A percentile compares a stretch with the other conserved stretches of the same genome.
These are phyloP conservation scores for Idaea straminata DNA, from an alignment of 2,888 invertebrate genomes.

Conservation along the genomic window DNA sequence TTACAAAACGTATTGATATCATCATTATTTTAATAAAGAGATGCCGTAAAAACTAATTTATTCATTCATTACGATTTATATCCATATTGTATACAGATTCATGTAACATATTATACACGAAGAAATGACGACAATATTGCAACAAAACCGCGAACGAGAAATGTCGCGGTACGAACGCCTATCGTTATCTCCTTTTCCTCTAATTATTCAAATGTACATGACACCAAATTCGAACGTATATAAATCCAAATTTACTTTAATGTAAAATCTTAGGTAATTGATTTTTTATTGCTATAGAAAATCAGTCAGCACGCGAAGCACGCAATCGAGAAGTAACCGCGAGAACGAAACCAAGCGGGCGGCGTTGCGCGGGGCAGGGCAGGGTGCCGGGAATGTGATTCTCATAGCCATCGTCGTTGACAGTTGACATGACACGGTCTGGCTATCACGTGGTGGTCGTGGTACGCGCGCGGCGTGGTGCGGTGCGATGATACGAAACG, in stretches of 20 bases:
- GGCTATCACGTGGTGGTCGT: background rate
- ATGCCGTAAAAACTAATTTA: conserved; percentile 80
- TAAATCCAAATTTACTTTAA: conserved; percentile 81
- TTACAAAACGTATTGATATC: conserved; percentile 79
- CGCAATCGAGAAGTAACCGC: conserved; percentile 81
- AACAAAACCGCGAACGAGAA: conserved; percentile 62
- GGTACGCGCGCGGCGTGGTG: conserved; percentile 25
- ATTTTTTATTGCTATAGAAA: conserved; percentile 82
- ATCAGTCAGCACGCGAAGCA: conserved; percentile 82
- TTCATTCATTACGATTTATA: conserved; percentile 78
- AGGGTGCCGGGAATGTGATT: conserved; percentile 30
- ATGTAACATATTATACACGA: conserved; percentile 84
- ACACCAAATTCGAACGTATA: conserved; percentile 81
- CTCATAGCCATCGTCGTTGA: conserved; percentile 54
- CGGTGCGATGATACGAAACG: conserved; percentile 40
- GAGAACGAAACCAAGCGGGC: conserved; percentile 79
- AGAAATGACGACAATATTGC: conserved; percentile 80
- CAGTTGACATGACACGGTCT: background rate
- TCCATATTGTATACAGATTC: conserved; percentile 82
- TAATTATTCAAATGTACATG: conserved; percentile 81
- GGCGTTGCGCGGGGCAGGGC: conserved; percentile 58
- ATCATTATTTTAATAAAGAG: conserved; percentile 80
- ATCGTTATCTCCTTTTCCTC: conserved; percentile 74
- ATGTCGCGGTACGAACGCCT: conserved; percentile 70
- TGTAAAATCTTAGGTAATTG: conserved; percentile 82